Base-by-base conservation (phyloP, 2,888 invertebrate genomes). In the Peribatodes rhomboidaria region DNA sequence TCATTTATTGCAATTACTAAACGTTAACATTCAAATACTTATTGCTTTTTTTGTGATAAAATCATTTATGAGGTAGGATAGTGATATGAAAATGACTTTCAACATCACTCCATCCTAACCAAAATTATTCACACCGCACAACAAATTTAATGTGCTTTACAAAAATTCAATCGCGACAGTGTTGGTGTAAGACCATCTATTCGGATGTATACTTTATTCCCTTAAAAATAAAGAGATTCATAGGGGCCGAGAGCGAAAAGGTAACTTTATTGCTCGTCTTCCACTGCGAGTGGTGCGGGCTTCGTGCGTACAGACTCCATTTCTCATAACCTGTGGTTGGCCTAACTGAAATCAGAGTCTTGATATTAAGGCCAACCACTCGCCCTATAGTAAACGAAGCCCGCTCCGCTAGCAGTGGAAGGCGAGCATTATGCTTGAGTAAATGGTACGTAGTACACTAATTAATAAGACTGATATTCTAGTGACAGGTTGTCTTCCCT, bases 11-110 rank as follows among this genome's bases (percentile, higher is more conserved):
- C 22, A 22, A 41, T 54, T 31, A 37, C 11, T 44, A 44, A 33
- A 3, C 27, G 4, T 22, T 27, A 33, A 39, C 31, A 33, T 31
- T 37, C 27, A 47, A 49, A 16, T 58, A 58, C 49, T 58, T 49
- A 49, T 58, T 57, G 37, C n/a, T n/a, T n/a, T n/a, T n/a, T 33
- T 44, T 31, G 44, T 53, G 33, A 56, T 54, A 54, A 42, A 33
- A 11, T 47, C 10, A 46, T 55, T 13, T 13, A 31, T 55, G 9
- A 49, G 47, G 39, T 39, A 47, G 39, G 22, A 46, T 22, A 49
- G 18, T 49, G 58, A 58, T 58, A 58, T 58, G 49, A 49, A 58
- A 47, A 49, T 55, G 33, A 42, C 27, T 4, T 49, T 14, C 31
- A 49, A 44, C 20, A 44, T 44, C 8, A 13, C 22, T 20, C 13